Percentiles rank a stretch among this genome's conserved stretches.
These are phyloP conservation scores for Bradypodion ventrale DNA, from an alignment of 2,797 vertebrate genomes.

Conservation along the genomic window DNA sequence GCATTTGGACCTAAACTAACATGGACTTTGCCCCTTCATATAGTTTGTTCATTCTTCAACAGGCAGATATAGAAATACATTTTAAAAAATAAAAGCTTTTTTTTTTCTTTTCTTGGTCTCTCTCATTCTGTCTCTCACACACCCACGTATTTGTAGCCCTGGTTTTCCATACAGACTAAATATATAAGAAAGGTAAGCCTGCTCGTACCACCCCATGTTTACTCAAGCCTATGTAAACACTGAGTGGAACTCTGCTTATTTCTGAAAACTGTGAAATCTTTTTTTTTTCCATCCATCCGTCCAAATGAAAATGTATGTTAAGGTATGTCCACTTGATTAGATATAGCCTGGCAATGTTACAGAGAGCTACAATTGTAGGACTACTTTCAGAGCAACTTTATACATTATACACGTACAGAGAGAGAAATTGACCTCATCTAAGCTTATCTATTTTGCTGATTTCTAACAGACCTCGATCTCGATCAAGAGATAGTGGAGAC, in stretches of 20 bases:
- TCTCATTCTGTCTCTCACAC: neutral
- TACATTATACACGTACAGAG: neutral
- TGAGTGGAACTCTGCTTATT: too few relatives aligned
- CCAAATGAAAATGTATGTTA: neutral
- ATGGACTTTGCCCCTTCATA: neutral
- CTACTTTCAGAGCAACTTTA: neutral
- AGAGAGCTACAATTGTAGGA: neutral
- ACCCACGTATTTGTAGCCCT: too few relatives aligned
- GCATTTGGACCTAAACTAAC: neutral
- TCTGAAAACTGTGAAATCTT: too few relatives aligned
- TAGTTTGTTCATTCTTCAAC: neutral
- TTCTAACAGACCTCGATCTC: slow-evolving; percentile 88
- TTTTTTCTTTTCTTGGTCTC: neutral
- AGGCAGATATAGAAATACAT: neutral
- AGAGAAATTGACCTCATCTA: neutral
- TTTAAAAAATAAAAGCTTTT: neutral
- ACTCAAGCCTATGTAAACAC: too few relatives aligned
- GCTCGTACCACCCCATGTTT: too few relatives aligned
- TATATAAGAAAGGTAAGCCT: too few relatives aligned
- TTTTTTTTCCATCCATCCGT: too few relatives aligned
- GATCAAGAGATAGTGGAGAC: slow-evolving; percentile 95
- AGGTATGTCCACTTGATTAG: neutral
- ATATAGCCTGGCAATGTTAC: neutral
- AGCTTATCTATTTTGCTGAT: slow-evolving; percentile 46
- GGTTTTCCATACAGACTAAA: too few relatives aligned